Evolutionary conservation across 2,888 invertebrate genomes (phyloP).

Genomic region (Helleia helle): DNA sequence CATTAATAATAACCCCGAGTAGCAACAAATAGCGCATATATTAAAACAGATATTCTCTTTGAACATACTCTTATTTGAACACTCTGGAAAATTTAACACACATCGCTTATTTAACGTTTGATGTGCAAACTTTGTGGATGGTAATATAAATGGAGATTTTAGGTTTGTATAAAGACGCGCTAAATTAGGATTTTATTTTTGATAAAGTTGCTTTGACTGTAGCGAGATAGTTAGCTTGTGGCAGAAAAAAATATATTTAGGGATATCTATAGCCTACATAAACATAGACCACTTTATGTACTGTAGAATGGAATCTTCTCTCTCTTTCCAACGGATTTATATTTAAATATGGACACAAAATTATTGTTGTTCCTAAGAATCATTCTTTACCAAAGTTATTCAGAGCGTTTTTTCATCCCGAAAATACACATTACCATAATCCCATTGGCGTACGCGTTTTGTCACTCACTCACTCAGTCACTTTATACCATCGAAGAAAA

Average conservation of each 20-base stretch:
- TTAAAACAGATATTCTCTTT: conserved; percentile 7
- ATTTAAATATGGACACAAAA: too few relatives aligned
- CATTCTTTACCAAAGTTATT: too few relatives aligned
- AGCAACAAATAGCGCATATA: conserved; percentile 2
- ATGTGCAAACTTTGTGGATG: conserved; percentile 7
- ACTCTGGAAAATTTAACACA: conserved; percentile 6
- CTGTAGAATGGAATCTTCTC: too few relatives aligned
- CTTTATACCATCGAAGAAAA: too few relatives aligned
- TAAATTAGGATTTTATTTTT: not conserved
- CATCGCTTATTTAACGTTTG: conserved; percentile 5
- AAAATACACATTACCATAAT: conserved; percentile 4
- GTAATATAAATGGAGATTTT: conserved; percentile 7
- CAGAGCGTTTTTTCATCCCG: conserved; percentile 1
- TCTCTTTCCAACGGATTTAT: too few relatives aligned
- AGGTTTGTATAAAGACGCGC: not conserved
- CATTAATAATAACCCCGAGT: too few relatives aligned
- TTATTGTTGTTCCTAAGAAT: too few relatives aligned
- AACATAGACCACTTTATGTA: too few relatives aligned
- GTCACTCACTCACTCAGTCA: too few relatives aligned
- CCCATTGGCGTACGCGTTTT: not conserved
- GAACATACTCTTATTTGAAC: conserved; percentile 2
- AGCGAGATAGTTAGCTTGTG: not conserved
- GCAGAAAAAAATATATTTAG: too few relatives aligned
- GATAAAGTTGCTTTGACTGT: not conserved
- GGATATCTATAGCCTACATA: too few relatives aligned